Evolutionary conservation across 2,113 vertebrate genomes (phyloP).

Genomic region (Balaeniceps rex): DNA sequence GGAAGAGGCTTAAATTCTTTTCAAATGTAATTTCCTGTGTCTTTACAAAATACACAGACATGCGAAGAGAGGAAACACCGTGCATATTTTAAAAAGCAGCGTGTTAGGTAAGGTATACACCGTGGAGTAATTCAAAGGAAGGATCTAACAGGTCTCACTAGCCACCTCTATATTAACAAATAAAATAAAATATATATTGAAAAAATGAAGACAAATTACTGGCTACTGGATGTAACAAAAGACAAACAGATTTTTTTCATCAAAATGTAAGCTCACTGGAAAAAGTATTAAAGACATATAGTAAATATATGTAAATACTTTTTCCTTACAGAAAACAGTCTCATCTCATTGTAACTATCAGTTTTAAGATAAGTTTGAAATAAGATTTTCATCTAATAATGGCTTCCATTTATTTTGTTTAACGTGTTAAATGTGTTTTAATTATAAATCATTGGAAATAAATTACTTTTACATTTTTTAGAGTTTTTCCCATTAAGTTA

Average conservation of each 20-base stretch:
- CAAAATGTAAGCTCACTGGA: neutral
- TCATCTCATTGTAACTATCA: neutral
- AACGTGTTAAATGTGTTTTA: neutral
- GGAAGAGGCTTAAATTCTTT: conserved; percentile 38
- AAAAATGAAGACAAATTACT: neutral
- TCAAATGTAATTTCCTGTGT: conserved; percentile 27
- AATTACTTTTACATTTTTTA: neutral
- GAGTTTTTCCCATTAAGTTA: neutral
- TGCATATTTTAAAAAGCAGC: neutral
- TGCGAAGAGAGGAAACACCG: neutral
- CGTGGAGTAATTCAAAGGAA: neutral
- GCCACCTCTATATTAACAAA: neutral
- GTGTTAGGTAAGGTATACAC: neutral
- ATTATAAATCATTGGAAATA: neutral
- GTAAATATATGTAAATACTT: neutral
- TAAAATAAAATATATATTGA: neutral
- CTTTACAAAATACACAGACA: neutral
- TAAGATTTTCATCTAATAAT: neutral
- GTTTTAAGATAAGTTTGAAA: neutral
- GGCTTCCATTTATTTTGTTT: neutral
- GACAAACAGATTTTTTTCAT: neutral
- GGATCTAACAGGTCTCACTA: neutral
- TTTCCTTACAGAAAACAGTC: neutral
- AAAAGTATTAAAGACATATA: neutral
- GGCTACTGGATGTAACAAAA: neutral